phyloP scores from a whole-genome alignment of 2,113 vertebrate species.

The Sula dactylatra region DNA sequence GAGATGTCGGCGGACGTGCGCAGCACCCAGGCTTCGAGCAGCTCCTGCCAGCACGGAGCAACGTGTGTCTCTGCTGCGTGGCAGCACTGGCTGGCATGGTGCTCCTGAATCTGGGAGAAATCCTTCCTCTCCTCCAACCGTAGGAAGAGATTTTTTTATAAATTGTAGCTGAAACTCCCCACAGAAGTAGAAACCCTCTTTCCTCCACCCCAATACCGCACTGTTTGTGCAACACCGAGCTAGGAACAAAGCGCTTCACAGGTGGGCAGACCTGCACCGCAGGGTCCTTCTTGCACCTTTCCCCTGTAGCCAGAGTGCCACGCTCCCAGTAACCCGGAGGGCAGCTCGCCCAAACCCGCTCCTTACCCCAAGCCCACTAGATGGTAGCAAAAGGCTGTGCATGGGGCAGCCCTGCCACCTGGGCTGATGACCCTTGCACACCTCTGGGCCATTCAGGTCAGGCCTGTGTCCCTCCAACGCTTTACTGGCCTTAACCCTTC shows the following conservation, averaged over 20 bases:
- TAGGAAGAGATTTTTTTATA: background rate
- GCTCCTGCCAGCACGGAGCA: background rate
- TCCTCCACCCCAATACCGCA: rapidly evolving
- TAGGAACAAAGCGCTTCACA: rapidly evolving
- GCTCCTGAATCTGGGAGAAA: background rate
- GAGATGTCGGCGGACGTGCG: rapidly evolving
- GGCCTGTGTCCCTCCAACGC: background rate
- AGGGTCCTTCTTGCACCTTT: too few relatives aligned
- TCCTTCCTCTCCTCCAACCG: background rate
- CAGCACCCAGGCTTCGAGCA: background rate
- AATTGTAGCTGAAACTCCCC: background rate
- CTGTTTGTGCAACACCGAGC: background rate
- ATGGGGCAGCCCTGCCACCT: background rate
- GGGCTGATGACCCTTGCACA: too few relatives aligned
- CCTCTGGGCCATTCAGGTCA: rapidly evolving
- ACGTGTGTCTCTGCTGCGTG: rapidly evolving
- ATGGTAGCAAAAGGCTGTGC: constrained; percentile 32
- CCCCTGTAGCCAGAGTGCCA: rapidly evolving
- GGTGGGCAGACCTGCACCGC: background rate
- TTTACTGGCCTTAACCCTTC: background rate
- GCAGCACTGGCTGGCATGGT: background rate
- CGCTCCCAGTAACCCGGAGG: background rate
- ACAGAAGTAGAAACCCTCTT: background rate
- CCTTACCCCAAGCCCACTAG: background rate
- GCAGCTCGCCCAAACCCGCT: background rate